Percentiles rank a stretch among this genome's conserved stretches.
Evolutionary conservation across 2,888 invertebrate species (phyloP).

Genomic region (Tetranychus piercei): DNA sequence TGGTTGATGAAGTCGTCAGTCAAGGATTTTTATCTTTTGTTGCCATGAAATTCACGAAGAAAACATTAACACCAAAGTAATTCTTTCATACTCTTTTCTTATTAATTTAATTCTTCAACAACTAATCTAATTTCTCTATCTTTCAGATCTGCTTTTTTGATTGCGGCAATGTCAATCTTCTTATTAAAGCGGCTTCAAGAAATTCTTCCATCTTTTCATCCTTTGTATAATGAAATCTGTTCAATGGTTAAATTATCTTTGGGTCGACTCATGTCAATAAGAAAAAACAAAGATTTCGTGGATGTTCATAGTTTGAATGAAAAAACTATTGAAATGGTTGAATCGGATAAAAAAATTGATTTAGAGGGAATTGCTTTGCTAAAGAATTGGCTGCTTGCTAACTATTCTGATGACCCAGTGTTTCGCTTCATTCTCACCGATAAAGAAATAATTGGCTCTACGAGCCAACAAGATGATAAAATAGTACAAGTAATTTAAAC

Average conservation of each 20-base stretch:
- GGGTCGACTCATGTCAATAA: slow-evolving; percentile 11
- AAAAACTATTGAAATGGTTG: slow-evolving; percentile 9
- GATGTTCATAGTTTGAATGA: slow-evolving; percentile 13
- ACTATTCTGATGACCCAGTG: slow-evolving; percentile 13
- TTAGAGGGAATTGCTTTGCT: slow-evolving; percentile 10
- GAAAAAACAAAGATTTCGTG: slow-evolving; percentile 16
- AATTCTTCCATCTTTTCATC: slow-evolving; percentile 7
- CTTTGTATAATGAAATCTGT: slow-evolving; percentile 12
- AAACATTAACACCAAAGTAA: slow-evolving; percentile 14
- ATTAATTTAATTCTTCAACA: not conserved
- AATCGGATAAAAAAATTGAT: slow-evolving; percentile 2
- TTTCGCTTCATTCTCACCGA: not conserved
- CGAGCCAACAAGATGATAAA: not conserved
- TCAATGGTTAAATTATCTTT: slow-evolving; percentile 12
- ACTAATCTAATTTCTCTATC: too few relatives aligned
- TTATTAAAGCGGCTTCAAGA: slow-evolving; percentile 12
- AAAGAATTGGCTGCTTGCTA: slow-evolving; percentile 13
- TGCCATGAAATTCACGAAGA: slow-evolving; percentile 13
- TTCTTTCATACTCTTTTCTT: not conserved
- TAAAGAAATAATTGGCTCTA: not conserved
- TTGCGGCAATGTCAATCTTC: not conserved
- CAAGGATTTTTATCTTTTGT: slow-evolving; percentile 17
- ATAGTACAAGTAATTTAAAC: not conserved
- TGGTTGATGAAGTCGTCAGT: slow-evolving; percentile 16
- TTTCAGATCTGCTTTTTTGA: not conserved